Base-by-base conservation (phyloP, 2,888 invertebrate genomes). In the Acanthoscelides obtectus region DNA sequence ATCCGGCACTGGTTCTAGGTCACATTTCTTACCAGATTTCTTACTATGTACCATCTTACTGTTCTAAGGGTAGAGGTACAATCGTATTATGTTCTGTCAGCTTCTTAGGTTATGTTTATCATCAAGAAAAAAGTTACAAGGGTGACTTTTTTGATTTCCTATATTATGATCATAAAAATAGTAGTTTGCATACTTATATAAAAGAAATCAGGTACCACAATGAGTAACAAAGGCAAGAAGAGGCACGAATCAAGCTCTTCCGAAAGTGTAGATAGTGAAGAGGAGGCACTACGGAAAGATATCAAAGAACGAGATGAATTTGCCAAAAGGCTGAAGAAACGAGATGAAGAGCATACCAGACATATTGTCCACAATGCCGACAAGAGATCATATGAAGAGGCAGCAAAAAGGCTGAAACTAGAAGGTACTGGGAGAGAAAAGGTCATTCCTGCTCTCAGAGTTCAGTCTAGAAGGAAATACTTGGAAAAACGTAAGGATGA, bases 401-500 rank as follows among this genome's bases (percentile, higher is more conserved):
- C 98, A 19, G 94, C 95, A 5, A 97, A 95, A 84, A 88, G 97
- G 20, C 88, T 98, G 0, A 94, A 97, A 84, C 82, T 97, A 78
- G 97, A 98, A 86, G 90, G 91, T 63, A 93, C 96, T 80, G 94
- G 95, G 80, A 88, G 94, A 68, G 94, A 94, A 71, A 95, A 94
- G 83, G 89, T 97, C 77, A 87, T 99, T 69, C 97, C 97, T 0
- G 93, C 94, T 81, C 85, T 99, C 22, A 89, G 99, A 63, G 88
- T 97, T 20, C 94, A 97, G 82, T 98, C 99, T 0, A 90, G 99
- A 22, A 88, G 98, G 68, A 94, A 96, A 81, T 99, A 99, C 85
- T 88, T 99, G 78, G 94, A 95, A 82, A 99, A 99, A 85, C 89
- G 99, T 67, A 97, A 98, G 85, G 96, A 94, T 72, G 99, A 99